A percentile compares a stretch with the other conserved stretches of the same genome.
These are phyloP conservation scores for Orientallactaga bullata DNA, from an alignment of 2,113 vertebrate species.

Conservation along the genomic window DNA sequence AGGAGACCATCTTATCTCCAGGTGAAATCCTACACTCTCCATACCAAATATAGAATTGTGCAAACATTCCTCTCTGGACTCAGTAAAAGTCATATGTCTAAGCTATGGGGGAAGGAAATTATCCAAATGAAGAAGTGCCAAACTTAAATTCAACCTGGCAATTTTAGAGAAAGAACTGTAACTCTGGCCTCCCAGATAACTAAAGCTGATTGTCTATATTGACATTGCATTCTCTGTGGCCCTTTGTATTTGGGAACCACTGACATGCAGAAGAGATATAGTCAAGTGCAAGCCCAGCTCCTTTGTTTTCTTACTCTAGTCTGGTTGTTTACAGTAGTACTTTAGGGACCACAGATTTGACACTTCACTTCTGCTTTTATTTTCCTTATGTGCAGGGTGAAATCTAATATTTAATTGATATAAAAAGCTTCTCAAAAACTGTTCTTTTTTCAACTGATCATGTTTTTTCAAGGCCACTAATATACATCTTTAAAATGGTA, in stretches of 20 bases:
- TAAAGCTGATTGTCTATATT: too few species aligned
- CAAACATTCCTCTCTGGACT: too few species aligned
- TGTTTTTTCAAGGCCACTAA: background rate
- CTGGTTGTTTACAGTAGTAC: background rate
- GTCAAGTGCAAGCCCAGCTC: background rate
- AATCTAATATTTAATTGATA: constrained; percentile 24
- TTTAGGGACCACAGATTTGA: background rate
- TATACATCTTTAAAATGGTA: constrained; percentile 17
- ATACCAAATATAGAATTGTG: too few species aligned
- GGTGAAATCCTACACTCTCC: too few species aligned
- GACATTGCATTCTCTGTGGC: background rate
- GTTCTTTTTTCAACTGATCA: background rate
- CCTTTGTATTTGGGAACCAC: background rate
- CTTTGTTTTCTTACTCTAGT: background rate
- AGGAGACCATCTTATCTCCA: too few species aligned
- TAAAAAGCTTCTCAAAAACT: background rate
- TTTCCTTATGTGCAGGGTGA: background rate
- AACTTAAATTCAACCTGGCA: too few species aligned
- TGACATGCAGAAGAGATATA: background rate
- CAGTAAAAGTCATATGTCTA: too few species aligned
- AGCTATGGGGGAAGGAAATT: too few species aligned
- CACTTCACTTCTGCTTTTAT: background rate
- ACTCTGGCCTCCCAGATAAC: too few species aligned
- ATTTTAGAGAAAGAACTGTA: too few species aligned
- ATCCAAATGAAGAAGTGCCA: too few species aligned